A percentile compares a stretch with the other conserved stretches of the same genome.
These are phyloP conservation scores for Gulo gulo DNA, from an alignment of 2,113 vertebrate species.

Conservation along the genomic window DNA sequence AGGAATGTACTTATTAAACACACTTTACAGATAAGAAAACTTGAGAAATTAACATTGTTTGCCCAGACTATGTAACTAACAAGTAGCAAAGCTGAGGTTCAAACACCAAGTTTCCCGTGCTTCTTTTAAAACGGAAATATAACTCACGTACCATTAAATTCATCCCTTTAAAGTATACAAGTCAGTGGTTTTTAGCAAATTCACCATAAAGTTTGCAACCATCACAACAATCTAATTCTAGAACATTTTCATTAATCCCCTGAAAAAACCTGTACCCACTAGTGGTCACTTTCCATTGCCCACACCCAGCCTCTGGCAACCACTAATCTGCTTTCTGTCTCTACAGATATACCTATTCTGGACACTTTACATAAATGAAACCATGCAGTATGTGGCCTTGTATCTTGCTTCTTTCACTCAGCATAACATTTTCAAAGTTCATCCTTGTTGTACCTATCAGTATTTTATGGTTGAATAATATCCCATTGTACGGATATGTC, in stretches of 20 bases:
- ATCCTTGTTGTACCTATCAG: neutral
- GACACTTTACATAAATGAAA: neutral
- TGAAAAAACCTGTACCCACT: neutral
- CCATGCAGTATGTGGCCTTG: neutral
- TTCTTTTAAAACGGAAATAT: neutral
- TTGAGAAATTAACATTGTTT: slow-evolving; percentile 21
- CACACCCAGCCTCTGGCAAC: neutral
- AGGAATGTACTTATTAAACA: slow-evolving; percentile 10
- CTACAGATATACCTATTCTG: neutral
- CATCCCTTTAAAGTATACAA: neutral
- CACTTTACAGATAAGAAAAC: slow-evolving; percentile 31
- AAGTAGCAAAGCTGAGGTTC: slow-evolving; percentile 27
- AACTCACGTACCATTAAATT: neutral
- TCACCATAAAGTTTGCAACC: neutral
- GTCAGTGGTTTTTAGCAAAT: neutral
- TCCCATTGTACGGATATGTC: neutral
- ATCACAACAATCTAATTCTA: slow-evolving; percentile 12
- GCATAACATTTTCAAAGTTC: neutral
- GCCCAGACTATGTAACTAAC: neutral
- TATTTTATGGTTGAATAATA: neutral
- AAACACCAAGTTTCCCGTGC: neutral
- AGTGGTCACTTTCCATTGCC: neutral
- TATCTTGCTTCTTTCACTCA: neutral
- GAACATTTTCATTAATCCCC: neutral
- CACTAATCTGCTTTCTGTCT: neutral